A percentile compares a stretch with the other conserved stretches of the same genome.
Conservation (phyloP, 2,797 vertebrate species). For the Oreochromis grahami region DNA sequence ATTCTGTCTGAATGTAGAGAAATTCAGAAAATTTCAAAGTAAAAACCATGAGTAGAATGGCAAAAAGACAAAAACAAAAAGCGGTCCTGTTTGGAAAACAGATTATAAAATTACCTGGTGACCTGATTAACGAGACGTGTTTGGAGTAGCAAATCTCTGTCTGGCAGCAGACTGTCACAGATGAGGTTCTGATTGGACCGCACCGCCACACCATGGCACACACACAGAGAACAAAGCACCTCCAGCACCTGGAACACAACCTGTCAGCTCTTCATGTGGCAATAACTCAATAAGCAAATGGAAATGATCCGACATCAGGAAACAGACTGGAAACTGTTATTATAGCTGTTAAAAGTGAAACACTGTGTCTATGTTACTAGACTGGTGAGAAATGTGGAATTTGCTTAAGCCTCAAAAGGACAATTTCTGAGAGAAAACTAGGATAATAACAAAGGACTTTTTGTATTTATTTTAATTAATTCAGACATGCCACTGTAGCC, state of each 20-base stretch:
- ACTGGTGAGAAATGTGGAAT: not conserved
- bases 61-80: not conserved
- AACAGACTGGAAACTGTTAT: not conserved
- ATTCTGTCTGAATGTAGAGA: not conserved
- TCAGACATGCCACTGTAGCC: not conserved
- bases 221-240: constrained; percentile 92
- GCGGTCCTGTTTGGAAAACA: not conserved
- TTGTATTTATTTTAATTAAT: not conserved
- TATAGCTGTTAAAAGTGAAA: not conserved
- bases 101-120: constrained; percentile 80
- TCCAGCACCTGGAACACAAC: constrained; percentile 85
- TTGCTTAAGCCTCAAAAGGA: not conserved
- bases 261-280: constrained; percentile 26
- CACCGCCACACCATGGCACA: constrained; percentile 91
- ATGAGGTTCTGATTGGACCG: constrained; percentile 94
- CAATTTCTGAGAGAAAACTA: not conserved
- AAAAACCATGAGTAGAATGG: not conserved
- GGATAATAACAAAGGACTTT: not conserved
- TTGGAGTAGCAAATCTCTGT: constrained; percentile 90
- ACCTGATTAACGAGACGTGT: constrained; percentile 90
- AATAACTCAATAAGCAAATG: constrained; percentile 12
- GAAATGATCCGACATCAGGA: not conserved
- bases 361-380: not conserved
- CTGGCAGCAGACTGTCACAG: constrained; percentile 90
- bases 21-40: not conserved